Evolutionary conservation across 2,797 vertebrate species (phyloP), one percentile per base, ranked within the genome.

Genomic region (Heteromormyrus szaboi): DNA sequence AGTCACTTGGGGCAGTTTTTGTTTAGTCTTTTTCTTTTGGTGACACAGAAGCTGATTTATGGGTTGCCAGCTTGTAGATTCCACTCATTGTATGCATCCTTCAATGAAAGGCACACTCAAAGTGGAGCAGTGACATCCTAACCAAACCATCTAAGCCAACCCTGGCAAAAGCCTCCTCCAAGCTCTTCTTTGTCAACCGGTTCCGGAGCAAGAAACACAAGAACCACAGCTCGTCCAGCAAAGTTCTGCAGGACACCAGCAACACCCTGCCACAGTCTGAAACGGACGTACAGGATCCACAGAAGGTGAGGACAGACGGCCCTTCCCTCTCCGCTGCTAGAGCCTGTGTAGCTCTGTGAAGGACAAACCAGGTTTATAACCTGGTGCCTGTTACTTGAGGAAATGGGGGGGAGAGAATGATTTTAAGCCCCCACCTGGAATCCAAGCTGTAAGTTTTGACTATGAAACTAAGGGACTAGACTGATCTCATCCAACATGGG

Each of bases 161-260:
- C 22, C 83, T 97, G 93, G 93, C 95, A 86, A 99, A 99, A 93
- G 95, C 93, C 90, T 98, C 98, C 90, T 96, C 98, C 91, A 99
- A 98, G 93, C 95, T 99, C n/a, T 97, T 98, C 92, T 99, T 99
- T 90, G 97, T 99, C 91, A 98, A 92, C 92, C 97, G 97, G 90
- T 94, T 99, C 83, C 97, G 97, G 90, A 97, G 98, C 90, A 99
- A 98, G 93, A 99, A 99, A 92, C 95, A 95, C 92, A 99, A 98
- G 94, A 91, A 92, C 5, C 89, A 88, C 0, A 91, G 94, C 4
- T 92, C 96, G 87, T 94, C 96, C 91, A 95, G 94, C 88, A 99
- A 99, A 92, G 96, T 97, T 89, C 96, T 99, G 89, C 98, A 99
- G 90, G 98, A 99, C 91, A 93, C 97, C 94, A 98, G 98, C 93